These are phyloP conservation scores for Sinodicranocentrus sp. DNA, from an alignment of 2,888 invertebrate genomes.

Conservation along the genomic window DNA sequence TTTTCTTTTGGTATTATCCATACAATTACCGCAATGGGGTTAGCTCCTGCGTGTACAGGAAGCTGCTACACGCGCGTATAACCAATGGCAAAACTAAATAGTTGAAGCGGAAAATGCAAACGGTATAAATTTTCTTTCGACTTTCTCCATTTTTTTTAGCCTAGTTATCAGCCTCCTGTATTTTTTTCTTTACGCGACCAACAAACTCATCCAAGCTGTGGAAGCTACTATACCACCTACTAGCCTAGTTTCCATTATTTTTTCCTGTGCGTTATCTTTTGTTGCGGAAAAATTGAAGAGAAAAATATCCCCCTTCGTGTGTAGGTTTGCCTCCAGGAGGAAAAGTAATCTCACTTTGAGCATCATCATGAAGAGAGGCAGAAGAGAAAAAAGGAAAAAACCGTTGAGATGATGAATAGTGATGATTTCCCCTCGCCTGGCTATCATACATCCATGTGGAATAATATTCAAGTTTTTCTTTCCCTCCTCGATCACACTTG, in stretches of 20 bases:
- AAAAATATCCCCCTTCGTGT: not conserved
- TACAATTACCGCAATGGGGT: not conserved
- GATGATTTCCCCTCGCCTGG: conserved; percentile 1
- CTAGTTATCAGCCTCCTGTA: not conserved
- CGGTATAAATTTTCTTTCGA: too few relatives aligned
- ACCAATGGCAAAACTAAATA: not conserved
- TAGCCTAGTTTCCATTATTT: not conserved
- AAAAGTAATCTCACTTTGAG: conserved; percentile 31
- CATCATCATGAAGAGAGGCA: not conserved
- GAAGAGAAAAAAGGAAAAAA: not conserved
- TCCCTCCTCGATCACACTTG: not conserved
- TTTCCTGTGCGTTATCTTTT: conserved; percentile 41
- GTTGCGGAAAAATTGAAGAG: not conserved
- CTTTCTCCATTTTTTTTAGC: too few relatives aligned
- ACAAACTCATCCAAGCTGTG: too few relatives aligned
- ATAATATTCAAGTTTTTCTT: not conserved
- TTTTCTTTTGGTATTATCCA: not conserved
- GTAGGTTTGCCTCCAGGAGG: conserved; percentile 25
- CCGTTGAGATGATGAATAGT: conserved; percentile 25
- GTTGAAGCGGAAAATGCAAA: conserved; percentile 47
- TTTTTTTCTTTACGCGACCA: too few relatives aligned
- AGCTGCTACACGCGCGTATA: not conserved
- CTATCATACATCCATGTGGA: too few relatives aligned
- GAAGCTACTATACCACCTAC: too few relatives aligned
- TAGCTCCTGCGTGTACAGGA: too few relatives aligned